A percentile compares a stretch with the other conserved stretches of the same genome.
phyloP scores from a whole-genome alignment of 1,140 invertebrate genomes.

The Eulimnadia texana region DNA sequence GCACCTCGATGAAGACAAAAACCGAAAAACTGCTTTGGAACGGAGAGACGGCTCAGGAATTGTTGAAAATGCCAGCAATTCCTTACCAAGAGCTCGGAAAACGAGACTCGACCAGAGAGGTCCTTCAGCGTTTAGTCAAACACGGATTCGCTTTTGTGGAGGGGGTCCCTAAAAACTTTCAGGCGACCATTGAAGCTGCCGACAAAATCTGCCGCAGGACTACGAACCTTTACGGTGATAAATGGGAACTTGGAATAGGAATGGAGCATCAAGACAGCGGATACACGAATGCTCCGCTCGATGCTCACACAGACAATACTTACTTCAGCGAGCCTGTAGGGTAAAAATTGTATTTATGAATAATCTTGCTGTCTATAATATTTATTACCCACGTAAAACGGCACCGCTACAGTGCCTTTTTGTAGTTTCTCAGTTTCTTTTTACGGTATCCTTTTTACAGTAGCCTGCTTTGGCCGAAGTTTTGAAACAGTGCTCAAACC shows the following conservation, averaged over 20 bases:
- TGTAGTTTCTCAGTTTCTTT: too few relatives aligned
- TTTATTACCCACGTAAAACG: too few relatives aligned
- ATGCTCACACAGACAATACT: constrained; percentile 48
- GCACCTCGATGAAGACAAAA: neutral
- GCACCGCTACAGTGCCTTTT: too few relatives aligned
- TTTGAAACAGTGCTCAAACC: too few relatives aligned
- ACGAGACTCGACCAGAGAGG: constrained; percentile 21
- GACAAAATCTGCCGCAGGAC: constrained; percentile 37
- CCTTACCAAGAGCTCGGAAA: constrained; percentile 28
- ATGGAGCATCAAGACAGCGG: constrained; percentile 46
- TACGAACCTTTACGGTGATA: constrained; percentile 46
- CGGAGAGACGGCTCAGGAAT: constrained; percentile 22
- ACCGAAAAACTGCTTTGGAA: constrained; percentile 27
- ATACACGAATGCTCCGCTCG: constrained; percentile 37
- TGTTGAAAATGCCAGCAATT: constrained; percentile 23
- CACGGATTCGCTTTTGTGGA: constrained; percentile 14
- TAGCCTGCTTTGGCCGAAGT: too few relatives aligned
- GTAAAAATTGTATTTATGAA: too few relatives aligned
- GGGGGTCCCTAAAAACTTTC: constrained; percentile 33
- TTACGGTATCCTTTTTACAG: too few relatives aligned
- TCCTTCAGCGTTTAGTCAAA: neutral
- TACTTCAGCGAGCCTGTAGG: constrained; percentile 56
- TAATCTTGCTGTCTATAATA: too few relatives aligned
- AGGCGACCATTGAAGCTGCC: constrained; percentile 36
- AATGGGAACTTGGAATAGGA: constrained; percentile 42